Base-by-base conservation (phyloP, 2,797 vertebrate species). In the Masticophis lateralis region DNA sequence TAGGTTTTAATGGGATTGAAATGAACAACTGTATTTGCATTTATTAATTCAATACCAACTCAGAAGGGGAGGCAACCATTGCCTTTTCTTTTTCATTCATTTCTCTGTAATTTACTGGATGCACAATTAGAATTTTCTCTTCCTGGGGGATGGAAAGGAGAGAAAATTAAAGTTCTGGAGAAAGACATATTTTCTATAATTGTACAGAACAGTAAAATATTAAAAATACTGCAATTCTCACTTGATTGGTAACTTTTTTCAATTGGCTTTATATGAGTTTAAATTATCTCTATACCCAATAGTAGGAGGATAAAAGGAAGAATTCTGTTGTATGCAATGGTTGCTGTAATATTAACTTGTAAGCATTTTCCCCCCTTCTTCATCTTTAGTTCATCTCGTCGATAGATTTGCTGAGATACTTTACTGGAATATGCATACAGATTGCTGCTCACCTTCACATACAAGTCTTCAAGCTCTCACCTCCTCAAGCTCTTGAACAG, bases 361-460 rank as follows among this genome's bases (percentile, higher is more conserved):
- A 57, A 94, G 43, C 28, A 94, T 95, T 79, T 96, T 93, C 59
- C 95, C 96, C 87, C 95, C 16, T 74, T 79, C 37, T 79, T 83
- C 74, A 25, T 94, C 95, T 96, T 37, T 97, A 99, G 99, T 97
- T 98, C 95, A 96, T 99, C 95, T 99, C 99, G 86, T 96, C 98
- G 89, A 93, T 99, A 97, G 99, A 99, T 97, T 98, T 99, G 97
- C 94, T 98, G 25, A 98, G 98, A 95, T 99, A 99, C 97, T 99
- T 99, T 96, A 98, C 98, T 91, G 98, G 98, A 59, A 97, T 99
- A 94, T 99, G 99, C 97, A 97, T 99, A 93, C 99, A 99, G 98
- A 99, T 99, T 95, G 98, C 99, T 92, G 97, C 98, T 94, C 99
- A 99, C 97, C 98, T 99, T 96, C 98, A 97, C 97, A 99, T 99